A percentile compares a stretch with the other conserved stretches of the same genome.
Conservation (phyloP, 2,888 invertebrate species). For the Linnaemya vulpina region DNA sequence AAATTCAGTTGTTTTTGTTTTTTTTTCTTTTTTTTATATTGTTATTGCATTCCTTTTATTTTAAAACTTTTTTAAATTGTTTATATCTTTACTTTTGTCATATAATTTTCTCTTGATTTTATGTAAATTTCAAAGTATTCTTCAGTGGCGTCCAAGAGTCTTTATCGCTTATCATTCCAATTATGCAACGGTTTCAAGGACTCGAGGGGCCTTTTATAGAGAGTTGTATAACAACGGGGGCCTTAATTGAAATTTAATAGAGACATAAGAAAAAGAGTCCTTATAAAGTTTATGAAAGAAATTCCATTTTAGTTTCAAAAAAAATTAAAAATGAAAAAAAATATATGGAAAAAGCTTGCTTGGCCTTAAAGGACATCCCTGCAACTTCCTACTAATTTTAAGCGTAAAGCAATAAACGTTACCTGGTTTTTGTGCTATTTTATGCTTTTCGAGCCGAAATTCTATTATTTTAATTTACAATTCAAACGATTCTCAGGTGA, state of each 20-base stretch:
- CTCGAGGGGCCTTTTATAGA: not conserved
- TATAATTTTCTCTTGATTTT: constrained; percentile 50
- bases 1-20: constrained; percentile 77
- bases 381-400: too few species aligned
- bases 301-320: too few species aligned
- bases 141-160: constrained; percentile 68
- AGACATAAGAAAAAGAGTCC: too few species aligned
- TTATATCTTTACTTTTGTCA: constrained; percentile 42
- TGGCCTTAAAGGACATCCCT: too few species aligned
- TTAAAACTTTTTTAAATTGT: constrained; percentile 50
- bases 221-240: not conserved
- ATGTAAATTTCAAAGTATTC: constrained; percentile 64
- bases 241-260: not conserved
- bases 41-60: constrained; percentile 51
- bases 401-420: too few species aligned
- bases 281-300: too few species aligned
- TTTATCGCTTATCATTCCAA: constrained; percentile 53
- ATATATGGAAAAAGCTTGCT: too few species aligned
- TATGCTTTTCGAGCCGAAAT: too few species aligned
- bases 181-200: not conserved
- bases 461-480: too few species aligned
- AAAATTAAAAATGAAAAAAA: too few species aligned
- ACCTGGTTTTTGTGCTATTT: too few species aligned
- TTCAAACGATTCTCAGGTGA: too few species aligned
- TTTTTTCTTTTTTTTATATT: constrained; percentile 74